Conservation (phyloP, 1,140 invertebrate genomes). For the Zaprionus kolodkinae region DNA sequence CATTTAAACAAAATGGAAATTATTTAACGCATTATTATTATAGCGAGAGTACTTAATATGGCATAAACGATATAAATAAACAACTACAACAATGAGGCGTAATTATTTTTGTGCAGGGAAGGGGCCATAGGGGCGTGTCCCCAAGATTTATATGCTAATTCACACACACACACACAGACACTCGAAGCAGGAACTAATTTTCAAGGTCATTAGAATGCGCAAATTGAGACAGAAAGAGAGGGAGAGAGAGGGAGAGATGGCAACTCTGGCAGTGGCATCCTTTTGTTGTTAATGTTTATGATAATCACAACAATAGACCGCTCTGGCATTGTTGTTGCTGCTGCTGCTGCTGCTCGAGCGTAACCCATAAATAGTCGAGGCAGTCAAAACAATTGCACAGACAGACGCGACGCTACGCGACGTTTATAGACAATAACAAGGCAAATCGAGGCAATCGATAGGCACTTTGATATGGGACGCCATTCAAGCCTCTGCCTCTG, state of each 20-base stretch:
- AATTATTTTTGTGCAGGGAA: slow-evolving; percentile 50
- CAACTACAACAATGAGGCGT: slow-evolving; percentile 61
- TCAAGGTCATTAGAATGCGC: slow-evolving; percentile 81
- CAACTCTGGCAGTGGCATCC: slow-evolving; percentile 59
- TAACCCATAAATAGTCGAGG: slow-evolving; percentile 80
- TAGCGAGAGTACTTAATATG: slow-evolving; percentile 60
- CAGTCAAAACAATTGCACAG: slow-evolving; percentile 75
- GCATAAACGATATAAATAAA: slow-evolving; percentile 68
- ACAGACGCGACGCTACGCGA: slow-evolving; percentile 29
- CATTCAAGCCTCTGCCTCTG: slow-evolving; percentile 16
- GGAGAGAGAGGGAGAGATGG: slow-evolving; percentile 7
- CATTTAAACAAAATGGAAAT: slow-evolving; percentile 65
- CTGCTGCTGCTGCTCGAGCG: slow-evolving; percentile 60
- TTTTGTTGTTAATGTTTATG: slow-evolving; percentile 79
- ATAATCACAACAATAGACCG: slow-evolving; percentile 73
- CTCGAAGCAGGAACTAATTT: slow-evolving; percentile 77
- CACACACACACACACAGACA: slow-evolving; percentile 17
- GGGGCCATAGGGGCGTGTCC: slow-evolving; percentile 17
- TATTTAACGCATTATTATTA: slow-evolving; percentile 53
- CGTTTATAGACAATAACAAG: slow-evolving; percentile 74
- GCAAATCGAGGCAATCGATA: slow-evolving; percentile 76
- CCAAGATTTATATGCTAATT: slow-evolving; percentile 53
- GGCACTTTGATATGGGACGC: slow-evolving; percentile 72
- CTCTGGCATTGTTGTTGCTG: slow-evolving; percentile 54
- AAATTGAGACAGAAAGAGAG: slow-evolving; percentile 30